A percentile compares a stretch with the other conserved stretches of the same genome.
phyloP scores from a whole-genome alignment of 2,113 vertebrate genomes.

The Murina feae region DNA sequence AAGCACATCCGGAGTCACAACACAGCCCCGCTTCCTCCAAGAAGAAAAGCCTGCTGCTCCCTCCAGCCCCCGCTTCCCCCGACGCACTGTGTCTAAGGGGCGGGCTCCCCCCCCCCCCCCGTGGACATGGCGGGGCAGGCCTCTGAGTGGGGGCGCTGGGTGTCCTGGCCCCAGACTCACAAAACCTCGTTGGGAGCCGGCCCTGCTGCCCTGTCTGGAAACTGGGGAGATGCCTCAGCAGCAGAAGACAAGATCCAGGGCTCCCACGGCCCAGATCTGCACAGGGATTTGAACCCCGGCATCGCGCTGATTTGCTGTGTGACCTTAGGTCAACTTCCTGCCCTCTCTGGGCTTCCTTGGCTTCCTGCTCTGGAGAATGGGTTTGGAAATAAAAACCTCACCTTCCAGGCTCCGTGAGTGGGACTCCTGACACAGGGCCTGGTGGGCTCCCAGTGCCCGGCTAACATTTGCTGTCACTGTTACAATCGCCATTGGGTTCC shows the following conservation, averaged over 20 bases:
- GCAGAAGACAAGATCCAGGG: accelerated
- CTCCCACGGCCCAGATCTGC: neutral
- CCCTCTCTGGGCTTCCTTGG: neutral
- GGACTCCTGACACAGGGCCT: neutral
- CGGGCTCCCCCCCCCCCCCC: accelerated
- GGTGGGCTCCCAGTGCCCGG: neutral
- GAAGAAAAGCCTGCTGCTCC: accelerated
- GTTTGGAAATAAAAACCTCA: too few relatives aligned
- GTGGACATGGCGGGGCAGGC: accelerated
- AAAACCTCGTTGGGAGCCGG: neutral
- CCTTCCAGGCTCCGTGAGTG: neutral
- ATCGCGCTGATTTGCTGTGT: neutral
- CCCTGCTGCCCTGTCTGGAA: neutral
- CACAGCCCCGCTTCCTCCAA: accelerated
- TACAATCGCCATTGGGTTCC: accelerated
- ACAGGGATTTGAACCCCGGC: neutral
- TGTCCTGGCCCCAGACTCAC: neutral
- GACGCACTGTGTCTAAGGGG: neutral
- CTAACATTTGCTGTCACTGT: accelerated
- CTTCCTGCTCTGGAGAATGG: neutral
- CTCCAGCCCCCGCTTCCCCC: too few relatives aligned
- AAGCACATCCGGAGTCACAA: neutral
- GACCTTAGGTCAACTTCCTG: neutral
- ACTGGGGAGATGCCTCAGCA: neutral
- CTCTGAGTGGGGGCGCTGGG: neutral